These are phyloP conservation scores for Lucilia sericata DNA, from an alignment of 1,140 invertebrate species.

Conservation along the genomic window DNA sequence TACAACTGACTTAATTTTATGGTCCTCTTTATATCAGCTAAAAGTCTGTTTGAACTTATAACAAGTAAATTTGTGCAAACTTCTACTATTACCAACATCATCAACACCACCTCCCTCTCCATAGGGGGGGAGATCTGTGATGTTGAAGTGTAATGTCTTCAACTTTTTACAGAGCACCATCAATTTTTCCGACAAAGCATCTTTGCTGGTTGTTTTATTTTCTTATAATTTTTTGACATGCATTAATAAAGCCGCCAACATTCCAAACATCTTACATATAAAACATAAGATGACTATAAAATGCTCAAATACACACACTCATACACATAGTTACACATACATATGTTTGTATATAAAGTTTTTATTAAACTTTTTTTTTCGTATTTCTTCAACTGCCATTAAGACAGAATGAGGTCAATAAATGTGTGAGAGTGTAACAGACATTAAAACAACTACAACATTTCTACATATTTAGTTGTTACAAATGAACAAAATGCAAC, in stretches of 20 bases:
- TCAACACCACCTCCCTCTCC: background rate
- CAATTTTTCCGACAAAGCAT: constrained; percentile 33
- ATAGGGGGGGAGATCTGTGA: background rate
- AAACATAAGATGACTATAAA: background rate
- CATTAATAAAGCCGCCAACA: constrained; percentile 44
- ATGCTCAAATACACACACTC: background rate
- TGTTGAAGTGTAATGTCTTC: constrained; percentile 5
- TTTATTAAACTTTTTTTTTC: background rate
- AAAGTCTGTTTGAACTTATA: too few relatives aligned
- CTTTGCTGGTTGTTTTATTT: constrained; percentile 9
- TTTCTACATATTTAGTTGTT: background rate
- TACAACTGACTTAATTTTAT: too few relatives aligned
- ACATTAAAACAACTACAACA: constrained; percentile 21
- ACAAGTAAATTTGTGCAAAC: too few relatives aligned
- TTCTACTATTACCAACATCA: too few relatives aligned
- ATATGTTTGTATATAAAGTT: background rate
- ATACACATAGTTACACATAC: too few relatives aligned
- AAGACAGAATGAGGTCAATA: constrained; percentile 41
- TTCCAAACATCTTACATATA: constrained; percentile 29
- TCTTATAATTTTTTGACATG: constrained; percentile 33
- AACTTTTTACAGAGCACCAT: background rate
- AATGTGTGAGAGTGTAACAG: constrained; percentile 18
- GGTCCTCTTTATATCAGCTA: too few relatives aligned
- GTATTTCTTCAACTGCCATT: constrained; percentile 8
- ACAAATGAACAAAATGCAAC: background rate